These are phyloP conservation scores for Girardinichthys multiradiatus DNA, from an alignment of 2,113 vertebrate species.

Conservation along the genomic window DNA sequence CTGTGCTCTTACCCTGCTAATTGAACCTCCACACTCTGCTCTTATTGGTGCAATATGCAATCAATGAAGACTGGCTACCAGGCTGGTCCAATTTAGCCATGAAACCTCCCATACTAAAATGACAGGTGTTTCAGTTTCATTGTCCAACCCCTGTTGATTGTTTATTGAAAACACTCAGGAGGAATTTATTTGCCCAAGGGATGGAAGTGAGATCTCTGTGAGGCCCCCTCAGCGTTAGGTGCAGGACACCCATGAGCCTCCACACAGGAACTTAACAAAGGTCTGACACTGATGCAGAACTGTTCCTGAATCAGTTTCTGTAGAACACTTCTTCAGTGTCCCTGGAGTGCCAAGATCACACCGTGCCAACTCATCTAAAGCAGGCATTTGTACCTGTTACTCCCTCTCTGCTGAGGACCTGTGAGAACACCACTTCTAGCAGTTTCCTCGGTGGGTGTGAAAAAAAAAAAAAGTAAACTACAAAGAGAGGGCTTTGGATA, in stretches of 20 bases:
- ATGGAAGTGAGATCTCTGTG: constrained; percentile 55
- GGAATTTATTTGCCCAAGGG: constrained; percentile 65
- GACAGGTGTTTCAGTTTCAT: too few species aligned
- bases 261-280: constrained; percentile 20
- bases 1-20: too few species aligned
- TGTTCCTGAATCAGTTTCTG: constrained; percentile 45
- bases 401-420: constrained; percentile 42
- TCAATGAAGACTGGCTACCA: too few species aligned
- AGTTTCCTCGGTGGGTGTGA: constrained; percentile 1
- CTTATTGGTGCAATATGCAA: too few species aligned
- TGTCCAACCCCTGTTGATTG: too few species aligned
- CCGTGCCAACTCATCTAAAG: constrained; percentile 42
- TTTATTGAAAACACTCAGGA: constrained; percentile 68
- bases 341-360: constrained; percentile 48
- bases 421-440: constrained; percentile 39
- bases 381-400: constrained; percentile 56
- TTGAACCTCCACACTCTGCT: too few species aligned
- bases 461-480: constrained; percentile 15
- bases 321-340: constrained; percentile 36
- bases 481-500: constrained; percentile 25
- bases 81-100: too few species aligned
- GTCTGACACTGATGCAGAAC: constrained; percentile 11
- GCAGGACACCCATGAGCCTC: constrained; percentile 28
- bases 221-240: constrained; percentile 26
- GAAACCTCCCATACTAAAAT: too few species aligned